phyloP scores from a whole-genome alignment of 2,888 invertebrate species.

The Diabrotica balteata region DNA sequence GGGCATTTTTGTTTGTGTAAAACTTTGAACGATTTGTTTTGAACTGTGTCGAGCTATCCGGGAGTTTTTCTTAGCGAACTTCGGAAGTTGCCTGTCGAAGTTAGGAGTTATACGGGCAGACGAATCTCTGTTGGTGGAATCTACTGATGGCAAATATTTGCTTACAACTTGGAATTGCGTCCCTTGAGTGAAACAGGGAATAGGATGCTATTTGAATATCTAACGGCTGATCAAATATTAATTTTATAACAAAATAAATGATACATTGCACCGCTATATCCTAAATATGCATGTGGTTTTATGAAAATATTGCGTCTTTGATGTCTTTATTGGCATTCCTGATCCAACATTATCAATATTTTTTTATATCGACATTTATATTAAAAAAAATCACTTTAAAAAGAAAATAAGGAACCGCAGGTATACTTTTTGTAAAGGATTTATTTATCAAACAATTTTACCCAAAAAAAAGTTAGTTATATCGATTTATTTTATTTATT shows the following conservation, averaged over 20 bases:
- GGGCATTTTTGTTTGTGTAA: slow-evolving; percentile 53
- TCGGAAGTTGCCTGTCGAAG: slow-evolving; percentile 29
- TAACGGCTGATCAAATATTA: slow-evolving; percentile 28
- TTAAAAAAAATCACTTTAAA: no score
- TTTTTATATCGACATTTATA: not conserved
- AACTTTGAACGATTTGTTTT: slow-evolving; percentile 55
- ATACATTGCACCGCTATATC: not conserved
- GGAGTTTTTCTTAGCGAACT: slow-evolving; percentile 44
- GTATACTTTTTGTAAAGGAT: no score
- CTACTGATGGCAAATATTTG: slow-evolving; percentile 38
- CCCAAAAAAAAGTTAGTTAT: no score
- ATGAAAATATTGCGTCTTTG: not conserved
- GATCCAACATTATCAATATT: not conserved
- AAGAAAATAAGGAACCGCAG: no score
- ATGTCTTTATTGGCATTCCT: not conserved
- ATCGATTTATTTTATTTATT: no score
- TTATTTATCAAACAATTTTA: no score
- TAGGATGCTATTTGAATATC: slow-evolving; percentile 24
- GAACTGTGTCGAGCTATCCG: slow-evolving; percentile 43
- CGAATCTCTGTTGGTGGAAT: slow-evolving; percentile 32
- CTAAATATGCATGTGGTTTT: not conserved
- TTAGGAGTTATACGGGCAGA: slow-evolving; percentile 39
- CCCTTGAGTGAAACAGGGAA: slow-evolving; percentile 21
- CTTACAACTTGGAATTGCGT: slow-evolving; percentile 32
- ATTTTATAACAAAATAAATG: slow-evolving; percentile 16